Conservation (phyloP, 2,113 vertebrate species). For the Nothocercus julius region DNA sequence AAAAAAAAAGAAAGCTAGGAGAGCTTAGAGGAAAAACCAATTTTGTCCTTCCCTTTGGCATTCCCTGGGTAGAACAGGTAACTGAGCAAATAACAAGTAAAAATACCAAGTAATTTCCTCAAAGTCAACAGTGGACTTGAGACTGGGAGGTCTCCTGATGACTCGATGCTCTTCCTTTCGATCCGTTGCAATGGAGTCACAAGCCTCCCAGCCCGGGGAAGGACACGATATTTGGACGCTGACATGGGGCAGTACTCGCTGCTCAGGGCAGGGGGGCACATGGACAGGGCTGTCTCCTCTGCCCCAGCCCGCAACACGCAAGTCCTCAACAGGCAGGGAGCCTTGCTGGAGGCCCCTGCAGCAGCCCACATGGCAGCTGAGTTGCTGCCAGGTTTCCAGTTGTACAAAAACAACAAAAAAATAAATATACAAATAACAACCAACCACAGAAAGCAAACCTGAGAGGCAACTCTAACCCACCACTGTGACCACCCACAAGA, state of each 20-base stretch:
- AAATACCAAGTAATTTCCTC: neutral
- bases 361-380: rapidly evolving
- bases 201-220: neutral
- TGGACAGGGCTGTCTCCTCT: rapidly evolving
- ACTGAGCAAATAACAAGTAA: neutral
- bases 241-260: rapidly evolving
- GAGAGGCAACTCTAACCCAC: neutral
- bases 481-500: no score
- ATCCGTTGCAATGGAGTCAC: neutral
- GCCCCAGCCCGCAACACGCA: no score
- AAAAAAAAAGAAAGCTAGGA: neutral
- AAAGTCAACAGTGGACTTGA: rapidly evolving
- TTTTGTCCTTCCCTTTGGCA: neutral
- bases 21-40: neutral
- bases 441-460: neutral
- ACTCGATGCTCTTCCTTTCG: neutral
- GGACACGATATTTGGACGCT: neutral
- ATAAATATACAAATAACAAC: rapidly evolving
- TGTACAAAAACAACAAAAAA: neutral
- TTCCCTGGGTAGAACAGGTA: neutral
- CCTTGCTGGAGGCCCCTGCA: rapidly evolving
- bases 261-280: rapidly evolving
- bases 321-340: no score
- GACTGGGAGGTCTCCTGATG: rapidly evolving
- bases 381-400: neutral